Evolutionary conservation across 2,888 invertebrate species (phyloP).

Genomic region (Sepiola atlantica): DNA sequence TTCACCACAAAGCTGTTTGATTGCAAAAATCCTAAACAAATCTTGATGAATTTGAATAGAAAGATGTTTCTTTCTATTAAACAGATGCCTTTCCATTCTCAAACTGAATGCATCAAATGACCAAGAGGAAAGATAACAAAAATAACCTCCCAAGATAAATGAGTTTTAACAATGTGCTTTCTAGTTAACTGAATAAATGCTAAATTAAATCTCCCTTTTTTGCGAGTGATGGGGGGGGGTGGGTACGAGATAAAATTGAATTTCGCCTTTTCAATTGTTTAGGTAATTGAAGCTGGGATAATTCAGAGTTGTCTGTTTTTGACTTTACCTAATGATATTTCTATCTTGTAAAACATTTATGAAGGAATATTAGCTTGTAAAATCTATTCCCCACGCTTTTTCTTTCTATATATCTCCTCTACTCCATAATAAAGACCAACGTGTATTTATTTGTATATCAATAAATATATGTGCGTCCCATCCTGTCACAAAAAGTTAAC

Average conservation of each 20-base stretch:
- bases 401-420: too few species aligned
- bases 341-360: neutral
- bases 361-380: neutral
- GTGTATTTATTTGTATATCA: too few species aligned
- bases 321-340: neutral
- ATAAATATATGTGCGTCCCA: too few species aligned
- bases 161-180: constrained; percentile 6
- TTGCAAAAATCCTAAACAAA: neutral
- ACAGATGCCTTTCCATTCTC: neutral
- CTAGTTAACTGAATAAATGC: neutral
- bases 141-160: neutral
- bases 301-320: constrained; percentile 20
- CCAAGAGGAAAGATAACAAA: neutral
- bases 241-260: neutral
- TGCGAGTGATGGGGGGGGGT: too few species aligned
- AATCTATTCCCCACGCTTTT: too few species aligned
- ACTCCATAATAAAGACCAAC: too few species aligned
- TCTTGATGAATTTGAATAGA: neutral
- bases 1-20: neutral
- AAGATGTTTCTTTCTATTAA: neutral
- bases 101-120: neutral
- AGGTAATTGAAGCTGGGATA: neutral
- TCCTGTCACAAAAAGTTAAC: too few species aligned
- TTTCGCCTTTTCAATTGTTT: neutral
- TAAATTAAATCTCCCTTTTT: neutral